Base-by-base conservation (phyloP, 2,113 vertebrate species). In the Athene cunicularia region DNA sequence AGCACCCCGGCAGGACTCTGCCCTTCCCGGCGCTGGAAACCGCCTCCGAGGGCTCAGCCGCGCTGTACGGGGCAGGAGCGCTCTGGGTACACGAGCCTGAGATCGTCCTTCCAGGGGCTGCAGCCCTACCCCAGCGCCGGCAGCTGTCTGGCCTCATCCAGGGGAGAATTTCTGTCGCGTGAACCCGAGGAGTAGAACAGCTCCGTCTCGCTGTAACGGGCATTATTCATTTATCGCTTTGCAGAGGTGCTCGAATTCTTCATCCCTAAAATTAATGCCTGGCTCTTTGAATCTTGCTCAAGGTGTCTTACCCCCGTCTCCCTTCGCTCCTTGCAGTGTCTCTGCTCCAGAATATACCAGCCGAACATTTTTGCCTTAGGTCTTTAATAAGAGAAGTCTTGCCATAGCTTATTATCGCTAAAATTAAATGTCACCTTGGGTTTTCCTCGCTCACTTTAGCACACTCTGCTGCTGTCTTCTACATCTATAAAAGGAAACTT, bases 401-500 rank as follows among this genome's bases (percentile, higher is more conserved):
- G 84, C 94, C 89, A 67, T 76, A 90, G 94, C 95, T 97, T 97
- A 97, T 97, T 97, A 96, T 91, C 13, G 1, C 94, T 95, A 70
- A 95, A 97, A 97, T 97, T 97, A 96, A 94, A 92, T 97, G 96
- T 97, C 97, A 97, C 97, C 96, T 97, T 97, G 96, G 96, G 96
- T 96, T 94, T 96, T 97, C 93, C 94, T 94, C 28, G 50, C 96
- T 97, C 97, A 58, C 94, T 95, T 87, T 73, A 70, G 91, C 55
- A 37, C 91, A 60, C 90, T 91, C 91, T 5, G 32, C 97, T 76
- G 89, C 96, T 73, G 93, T 87, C 94, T 96, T 68, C 84, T 27
- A 55, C 87, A 50, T 79, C 96, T 94, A 91, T 96, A 97, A 97
- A 97, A 94, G 81, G 93, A 95, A 95, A 90, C 63, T 96, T 97